Conservation (phyloP, 1,140 invertebrate genomes). For the Sarcophaga peregrina region DNA sequence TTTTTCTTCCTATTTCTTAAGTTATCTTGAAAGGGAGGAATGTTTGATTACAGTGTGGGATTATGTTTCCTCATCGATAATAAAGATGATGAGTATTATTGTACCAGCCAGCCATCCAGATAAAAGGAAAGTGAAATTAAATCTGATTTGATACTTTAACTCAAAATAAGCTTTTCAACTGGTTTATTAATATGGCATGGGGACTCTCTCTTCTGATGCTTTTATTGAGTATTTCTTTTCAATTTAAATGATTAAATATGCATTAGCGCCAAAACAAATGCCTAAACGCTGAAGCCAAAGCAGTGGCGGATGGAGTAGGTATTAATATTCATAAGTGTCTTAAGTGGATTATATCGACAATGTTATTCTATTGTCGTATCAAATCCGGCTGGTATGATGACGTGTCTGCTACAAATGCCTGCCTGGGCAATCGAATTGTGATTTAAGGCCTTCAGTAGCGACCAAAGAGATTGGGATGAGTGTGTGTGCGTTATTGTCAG, state of each 20-base stretch:
- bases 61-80: too few relatives aligned
- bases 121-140: too few relatives aligned
- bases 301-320: neutral
- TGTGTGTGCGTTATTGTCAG: too few relatives aligned
- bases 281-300: neutral
- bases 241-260: conserved; percentile 14
- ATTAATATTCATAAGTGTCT: conserved; percentile 8
- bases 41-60: too few relatives aligned
- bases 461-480: too few relatives aligned
- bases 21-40: neutral
- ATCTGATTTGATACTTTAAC: too few relatives aligned
- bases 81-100: too few relatives aligned
- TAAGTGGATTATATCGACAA: neutral
- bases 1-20: too few relatives aligned
- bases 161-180: too few relatives aligned
- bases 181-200: too few relatives aligned
- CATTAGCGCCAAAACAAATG: conserved; percentile 15
- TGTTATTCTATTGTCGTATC: neutral
- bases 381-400: too few relatives aligned
- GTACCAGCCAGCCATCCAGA: too few relatives aligned
- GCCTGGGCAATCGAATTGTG: neutral
- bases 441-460: neutral
- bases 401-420: neutral
- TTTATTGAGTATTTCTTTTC: conserved; percentile 18
- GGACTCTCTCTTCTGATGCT: neutral